Evolutionary conservation across 2,113 vertebrate species (phyloP), one percentile per base, ranked within the genome.

Genomic region (Parus major): DNA sequence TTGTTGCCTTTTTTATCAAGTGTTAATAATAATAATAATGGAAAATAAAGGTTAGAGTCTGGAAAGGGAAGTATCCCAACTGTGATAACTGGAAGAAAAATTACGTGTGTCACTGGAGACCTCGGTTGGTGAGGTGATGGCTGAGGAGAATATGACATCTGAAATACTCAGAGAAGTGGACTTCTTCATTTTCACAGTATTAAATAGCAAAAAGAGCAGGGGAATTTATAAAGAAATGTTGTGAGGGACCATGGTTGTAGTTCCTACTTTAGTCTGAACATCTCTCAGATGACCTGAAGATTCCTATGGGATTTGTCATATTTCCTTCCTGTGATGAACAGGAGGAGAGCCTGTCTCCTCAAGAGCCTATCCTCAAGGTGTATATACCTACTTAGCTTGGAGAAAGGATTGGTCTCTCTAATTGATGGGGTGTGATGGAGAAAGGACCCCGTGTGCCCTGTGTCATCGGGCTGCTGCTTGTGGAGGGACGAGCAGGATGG

Each of bases 1-100:
- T 41, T 86, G 49, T 63, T 89, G 86, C 72, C 90, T 86, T 82
- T 92, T 92, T 63, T 36, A 73, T 77, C 83, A 85, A 47, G 60
- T 70, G 36, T 69, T 95, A 69, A 82, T 89, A 93, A 47, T 49
- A n/a, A 55, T 46, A 93, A 47, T 49, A n/a, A 55, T 46, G n/a
- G 20, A 94, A 93, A 88, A 71, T 52, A 82, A 81, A 93, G 24
- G 15, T 80, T 89, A 35, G 55, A 63, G 36, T 50, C 63, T 96
- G 59, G 63, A 75, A 84, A 21, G 18, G 33, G 59, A 92, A 86
- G 36, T 56, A 71, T 50, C 36, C 64, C 39, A 44, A 7, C 65
- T 77, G 35, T 3, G 9, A 10, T 57, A 68, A 56, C 18, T 66
- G 36, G 44, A 73, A 65, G 36, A 73, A 82, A 50, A 82, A 60